These are phyloP conservation scores for Amazona vittata DNA, from an alignment of 2,113 vertebrate genomes.

Conservation along the genomic window DNA sequence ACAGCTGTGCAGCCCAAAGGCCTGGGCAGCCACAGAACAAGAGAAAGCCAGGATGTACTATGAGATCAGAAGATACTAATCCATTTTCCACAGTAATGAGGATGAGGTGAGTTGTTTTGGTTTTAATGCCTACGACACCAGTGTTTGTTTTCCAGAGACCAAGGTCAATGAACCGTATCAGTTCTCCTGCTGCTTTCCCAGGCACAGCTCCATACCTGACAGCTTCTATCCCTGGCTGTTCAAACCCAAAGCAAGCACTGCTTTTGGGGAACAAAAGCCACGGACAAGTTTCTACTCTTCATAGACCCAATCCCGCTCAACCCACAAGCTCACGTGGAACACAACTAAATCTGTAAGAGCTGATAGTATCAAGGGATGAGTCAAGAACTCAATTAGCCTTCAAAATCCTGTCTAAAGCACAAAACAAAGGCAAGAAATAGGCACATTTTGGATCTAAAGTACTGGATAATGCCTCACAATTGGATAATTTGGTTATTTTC, in stretches of 20 bases:
- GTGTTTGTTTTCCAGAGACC: background rate
- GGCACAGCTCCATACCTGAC: background rate
- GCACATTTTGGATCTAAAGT: background rate
- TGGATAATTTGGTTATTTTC: background rate
- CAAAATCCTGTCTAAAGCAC: background rate
- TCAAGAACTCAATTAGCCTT: background rate
- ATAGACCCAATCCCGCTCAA: background rate
- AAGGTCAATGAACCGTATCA: fast-evolving
- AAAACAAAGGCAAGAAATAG: background rate
- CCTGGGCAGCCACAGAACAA: background rate
- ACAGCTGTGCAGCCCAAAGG: background rate
- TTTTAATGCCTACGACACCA: background rate
- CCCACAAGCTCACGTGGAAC: background rate
- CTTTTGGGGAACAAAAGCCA: background rate
- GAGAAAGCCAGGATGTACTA: fast-evolving
- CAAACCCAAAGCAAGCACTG: background rate
- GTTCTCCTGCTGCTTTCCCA: background rate
- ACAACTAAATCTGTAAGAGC: background rate
- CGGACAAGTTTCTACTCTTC: background rate
- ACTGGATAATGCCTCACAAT: background rate
- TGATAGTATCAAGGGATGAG: background rate
- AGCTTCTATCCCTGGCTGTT: background rate
- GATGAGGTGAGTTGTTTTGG: background rate
- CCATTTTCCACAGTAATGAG: background rate
- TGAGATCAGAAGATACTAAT: background rate